Conservation (phyloP, 37 sponge, comb jelly and placozoan genomes). For the Halichondria panicea region DNA sequence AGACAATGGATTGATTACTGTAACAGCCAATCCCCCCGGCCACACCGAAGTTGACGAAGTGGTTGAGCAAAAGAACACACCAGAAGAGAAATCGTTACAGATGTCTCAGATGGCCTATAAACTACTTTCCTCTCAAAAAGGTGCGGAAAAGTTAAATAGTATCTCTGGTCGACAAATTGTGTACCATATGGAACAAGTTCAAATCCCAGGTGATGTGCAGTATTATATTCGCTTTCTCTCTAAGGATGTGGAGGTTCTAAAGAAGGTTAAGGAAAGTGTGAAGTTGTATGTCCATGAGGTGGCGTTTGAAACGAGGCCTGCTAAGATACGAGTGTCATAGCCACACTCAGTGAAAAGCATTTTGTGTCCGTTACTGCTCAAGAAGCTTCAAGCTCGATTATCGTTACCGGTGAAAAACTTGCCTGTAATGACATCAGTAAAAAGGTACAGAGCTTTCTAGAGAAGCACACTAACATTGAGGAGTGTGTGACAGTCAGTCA, state of each 20-base stretch:
- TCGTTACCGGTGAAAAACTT: conserved; percentile 7
- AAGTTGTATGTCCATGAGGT: neutral
- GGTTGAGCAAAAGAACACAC: neutral
- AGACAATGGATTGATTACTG: neutral
- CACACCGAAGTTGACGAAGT: neutral
- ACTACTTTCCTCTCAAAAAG: conserved; percentile 5
- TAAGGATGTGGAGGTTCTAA: neutral
- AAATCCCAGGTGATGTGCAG: neutral
- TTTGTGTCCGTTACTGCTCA: conserved; percentile 16
- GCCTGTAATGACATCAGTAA: neutral
- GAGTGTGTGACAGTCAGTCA: neutral
- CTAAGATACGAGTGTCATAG: neutral
- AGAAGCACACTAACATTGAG: conserved; percentile 7
- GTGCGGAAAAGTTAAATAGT: conserved; percentile 2
- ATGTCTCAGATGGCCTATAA: neutral
- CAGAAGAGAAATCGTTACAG: neutral
- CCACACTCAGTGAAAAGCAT: neutral
- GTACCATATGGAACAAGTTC: conserved; percentile 11
- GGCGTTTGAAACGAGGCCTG: neutral
- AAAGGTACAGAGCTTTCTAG: conserved; percentile 9
- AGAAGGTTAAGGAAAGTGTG: neutral
- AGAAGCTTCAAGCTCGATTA: neutral
- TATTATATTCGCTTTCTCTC: neutral
- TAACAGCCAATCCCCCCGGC: conserved; percentile 1
- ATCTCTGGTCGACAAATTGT: neutral